Evolutionary conservation across 2,113 vertebrate species (phyloP), one percentile per base, ranked within the genome.

Genomic region (Oreochromis aureus): DNA sequence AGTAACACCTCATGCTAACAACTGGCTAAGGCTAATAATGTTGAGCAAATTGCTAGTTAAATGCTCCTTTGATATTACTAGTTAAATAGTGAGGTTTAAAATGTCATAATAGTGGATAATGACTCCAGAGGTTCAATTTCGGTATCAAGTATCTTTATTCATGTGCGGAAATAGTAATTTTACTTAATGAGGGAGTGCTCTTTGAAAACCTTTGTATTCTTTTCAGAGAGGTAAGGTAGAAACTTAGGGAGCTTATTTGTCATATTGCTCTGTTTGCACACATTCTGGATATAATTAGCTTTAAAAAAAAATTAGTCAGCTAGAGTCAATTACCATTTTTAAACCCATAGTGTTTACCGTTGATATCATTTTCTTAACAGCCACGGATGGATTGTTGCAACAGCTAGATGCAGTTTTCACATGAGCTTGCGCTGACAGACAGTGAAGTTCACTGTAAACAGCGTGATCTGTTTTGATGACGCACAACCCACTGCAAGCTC

Each of bases 391-490:
- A 58, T 66, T 51, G 18, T 61, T 44, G 81, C 19, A 66, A 32
- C 80, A 55, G 80, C 41, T 81, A 12, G 44, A 84, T 83, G 5
- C 84, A 89, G 87, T 86, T 90, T 86, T 89, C 63, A 88, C 83
- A 80, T 56, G 81, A 89, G 80, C 78, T 84, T 89, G 85, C 85
- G 24, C 71, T 41, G 86, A 83, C 61, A 86, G 84, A 83, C 84
- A 51, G 51, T 6, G 61, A 46, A 36, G 91, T 94, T 95, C 91
- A 94, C 94, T 90, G 91, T 94, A 93, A 95, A 93, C 87, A 94
- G 76, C 16, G 79, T 32, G 71, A 90, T 92, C 63, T 95, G 91
- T 90, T 96, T 83, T 92, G 93, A 94, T 95, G 94, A 95, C 87
- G 90, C 94, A 93, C 88, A 41, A 85, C 82, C 73, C 87, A 39